Conservation (phyloP, 2,888 invertebrate genomes). For the Ethmia dodecea region DNA sequence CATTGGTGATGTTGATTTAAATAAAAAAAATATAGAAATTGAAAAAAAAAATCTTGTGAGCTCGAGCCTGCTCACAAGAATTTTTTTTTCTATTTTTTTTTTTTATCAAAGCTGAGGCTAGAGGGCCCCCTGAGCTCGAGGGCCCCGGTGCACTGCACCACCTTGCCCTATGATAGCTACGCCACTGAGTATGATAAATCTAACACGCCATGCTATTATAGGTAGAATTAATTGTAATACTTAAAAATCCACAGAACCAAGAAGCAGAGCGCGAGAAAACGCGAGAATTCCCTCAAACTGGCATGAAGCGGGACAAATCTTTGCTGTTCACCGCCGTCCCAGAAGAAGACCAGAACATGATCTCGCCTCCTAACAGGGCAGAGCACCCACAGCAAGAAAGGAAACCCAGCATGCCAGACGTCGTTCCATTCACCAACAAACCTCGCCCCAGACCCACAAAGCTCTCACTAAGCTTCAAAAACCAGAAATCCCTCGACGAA, state of each 20-base stretch:
- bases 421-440: conserved; percentile 71
- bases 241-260: conserved; percentile 43
- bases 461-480: conserved; percentile 76
- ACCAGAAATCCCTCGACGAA: conserved; percentile 76
- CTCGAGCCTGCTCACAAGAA: too few relatives aligned
- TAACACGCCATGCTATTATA: too few relatives aligned
- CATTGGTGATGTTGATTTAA: too few relatives aligned
- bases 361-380: conserved; percentile 60
- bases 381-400: conserved; percentile 31
- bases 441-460: conserved; percentile 74
- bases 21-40: too few relatives aligned
- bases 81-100: too few relatives aligned
- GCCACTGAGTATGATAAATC: too few relatives aligned
- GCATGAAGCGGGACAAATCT: conserved; percentile 88
- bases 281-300: conserved; percentile 63
- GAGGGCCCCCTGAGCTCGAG: too few relatives aligned
- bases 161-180: too few relatives aligned
- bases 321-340: conserved; percentile 90
- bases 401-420: conserved; percentile 63
- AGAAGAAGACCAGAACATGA: conserved; percentile 82
- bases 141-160: too few relatives aligned
- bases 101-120: too few relatives aligned
- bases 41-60: too few relatives aligned
- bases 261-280: conserved; percentile 67
- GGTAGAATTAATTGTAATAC: background rate